These are phyloP conservation scores for Denticeps clupeoides DNA, from an alignment of 2,797 vertebrate genomes.

Conservation along the genomic window DNA sequence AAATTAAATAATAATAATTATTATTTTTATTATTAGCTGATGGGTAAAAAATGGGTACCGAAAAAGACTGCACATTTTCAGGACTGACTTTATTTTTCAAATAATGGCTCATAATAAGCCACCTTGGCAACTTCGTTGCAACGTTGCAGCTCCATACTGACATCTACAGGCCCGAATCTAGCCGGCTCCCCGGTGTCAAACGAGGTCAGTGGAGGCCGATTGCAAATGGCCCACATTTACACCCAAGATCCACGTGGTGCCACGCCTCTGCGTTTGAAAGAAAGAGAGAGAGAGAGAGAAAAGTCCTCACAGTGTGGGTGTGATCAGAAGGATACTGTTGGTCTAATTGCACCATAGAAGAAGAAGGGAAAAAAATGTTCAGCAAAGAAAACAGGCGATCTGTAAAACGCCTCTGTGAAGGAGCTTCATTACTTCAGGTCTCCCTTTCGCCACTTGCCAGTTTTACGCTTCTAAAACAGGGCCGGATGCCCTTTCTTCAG, in stretches of 20 bases:
- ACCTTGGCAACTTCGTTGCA: no score
- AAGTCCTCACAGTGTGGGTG: conserved; percentile 4
- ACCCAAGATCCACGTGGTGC: no score
- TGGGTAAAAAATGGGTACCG: no score
- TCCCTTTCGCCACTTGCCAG: conserved; percentile 39
- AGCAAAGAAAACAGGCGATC: conserved; percentile 29
- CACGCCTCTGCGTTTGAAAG: background rate
- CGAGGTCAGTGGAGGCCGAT: background rate
- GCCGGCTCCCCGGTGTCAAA: background rate
- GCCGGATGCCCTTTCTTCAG: no score
- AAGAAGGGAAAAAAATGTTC: no score
- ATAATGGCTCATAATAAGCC: no score
- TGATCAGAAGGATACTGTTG: conserved; percentile 39
- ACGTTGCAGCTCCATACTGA: conserved; percentile 56
- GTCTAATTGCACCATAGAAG: conserved; percentile 32
- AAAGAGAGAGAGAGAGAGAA: background rate
- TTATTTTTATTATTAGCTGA: no score
- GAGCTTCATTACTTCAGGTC: background rate
- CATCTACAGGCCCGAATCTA: conserved; percentile 58
- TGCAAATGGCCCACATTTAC: background rate
- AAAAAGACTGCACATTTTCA: no score
- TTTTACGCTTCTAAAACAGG: no score
- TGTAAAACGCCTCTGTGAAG: conserved; percentile 13
- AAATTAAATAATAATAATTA: no score
- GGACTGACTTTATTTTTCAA: no score